These are phyloP conservation scores for Subacronicta megacephala DNA, from an alignment of 2,888 invertebrate species.

Conservation along the genomic window DNA sequence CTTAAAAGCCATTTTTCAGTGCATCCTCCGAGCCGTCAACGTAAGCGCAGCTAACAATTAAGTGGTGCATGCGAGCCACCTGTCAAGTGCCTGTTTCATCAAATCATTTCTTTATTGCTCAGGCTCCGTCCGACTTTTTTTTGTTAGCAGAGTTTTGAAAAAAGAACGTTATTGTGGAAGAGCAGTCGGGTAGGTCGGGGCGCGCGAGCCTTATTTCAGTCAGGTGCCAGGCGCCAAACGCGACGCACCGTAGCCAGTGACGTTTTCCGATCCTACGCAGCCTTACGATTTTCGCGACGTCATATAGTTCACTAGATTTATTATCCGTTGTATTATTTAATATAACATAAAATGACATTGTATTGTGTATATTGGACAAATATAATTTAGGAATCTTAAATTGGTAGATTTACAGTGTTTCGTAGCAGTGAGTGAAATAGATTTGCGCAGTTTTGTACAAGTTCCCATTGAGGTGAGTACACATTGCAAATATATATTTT, in stretches of 20 bases:
- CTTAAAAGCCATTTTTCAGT: conserved; percentile 84
- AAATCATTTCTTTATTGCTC: conserved; percentile 88
- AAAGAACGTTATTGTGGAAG: conserved; percentile 80
- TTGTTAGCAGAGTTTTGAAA: conserved; percentile 83
- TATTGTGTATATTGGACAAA: conserved; percentile 53
- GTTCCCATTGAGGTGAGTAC: conserved; percentile 74
- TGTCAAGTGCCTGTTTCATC: conserved; percentile 87
- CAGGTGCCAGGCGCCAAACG: conserved; percentile 86
- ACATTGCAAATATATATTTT: not conserved
- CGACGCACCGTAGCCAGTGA: conserved; percentile 74
- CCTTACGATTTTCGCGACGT: conserved; percentile 69
- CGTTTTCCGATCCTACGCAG: conserved; percentile 66
- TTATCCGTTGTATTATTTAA: conserved; percentile 21
- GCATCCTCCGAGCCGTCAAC: conserved; percentile 73
- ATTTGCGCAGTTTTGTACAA: conserved; percentile 64
- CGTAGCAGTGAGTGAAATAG: conserved; percentile 74
- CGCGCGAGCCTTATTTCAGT: conserved; percentile 86
- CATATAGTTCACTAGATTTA: conserved; percentile 45
- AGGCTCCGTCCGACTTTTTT: conserved; percentile 84
- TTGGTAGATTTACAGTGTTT: conserved; percentile 61
- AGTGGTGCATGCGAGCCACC: conserved; percentile 82
- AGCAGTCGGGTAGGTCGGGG: conserved; percentile 87
- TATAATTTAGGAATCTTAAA: conserved; percentile 18
- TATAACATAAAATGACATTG: conserved; percentile 45
- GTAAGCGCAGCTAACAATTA: conserved; percentile 83